phyloP scores from a whole-genome alignment of 2,113 vertebrate species.

The Pseudopodoces humilis region DNA sequence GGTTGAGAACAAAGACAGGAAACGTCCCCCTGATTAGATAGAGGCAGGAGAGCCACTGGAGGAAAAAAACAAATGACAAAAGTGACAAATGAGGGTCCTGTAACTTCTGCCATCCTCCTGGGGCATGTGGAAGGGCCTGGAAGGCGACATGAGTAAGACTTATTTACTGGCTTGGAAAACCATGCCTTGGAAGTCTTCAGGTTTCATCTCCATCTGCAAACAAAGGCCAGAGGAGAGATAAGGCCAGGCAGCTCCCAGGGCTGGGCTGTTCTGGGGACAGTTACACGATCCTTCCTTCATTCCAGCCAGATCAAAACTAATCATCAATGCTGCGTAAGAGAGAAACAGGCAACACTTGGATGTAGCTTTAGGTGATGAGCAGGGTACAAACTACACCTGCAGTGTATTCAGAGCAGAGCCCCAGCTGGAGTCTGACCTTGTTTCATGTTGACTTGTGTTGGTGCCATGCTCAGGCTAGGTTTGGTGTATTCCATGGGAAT shows the following conservation, averaged over 20 bases:
- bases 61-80: conserved; percentile 71
- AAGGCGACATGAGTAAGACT: not conserved
- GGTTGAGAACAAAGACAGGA: conserved; percentile 77
- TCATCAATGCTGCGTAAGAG: fast-evolving
- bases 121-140: conserved; percentile 25
- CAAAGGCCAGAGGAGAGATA: conserved; percentile 19
- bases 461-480: not conserved
- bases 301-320: not conserved
- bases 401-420: not conserved
- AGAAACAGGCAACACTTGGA: fast-evolving
- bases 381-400: not conserved
- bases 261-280: not conserved
- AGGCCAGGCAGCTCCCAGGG: not conserved
- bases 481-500: not conserved
- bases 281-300: not conserved
- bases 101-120: conserved; percentile 53
- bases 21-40: conserved; percentile 76
- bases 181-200: not conserved
- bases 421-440: not conserved
- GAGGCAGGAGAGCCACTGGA: conserved; percentile 49
- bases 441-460: not conserved
- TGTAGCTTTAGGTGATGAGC: not conserved
- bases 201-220: conserved; percentile 35
- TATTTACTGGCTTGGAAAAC: conserved; percentile 39
- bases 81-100: conserved; percentile 64